Base-by-base conservation (phyloP, 1,140 invertebrate species). In the Anastatus disparis region DNA sequence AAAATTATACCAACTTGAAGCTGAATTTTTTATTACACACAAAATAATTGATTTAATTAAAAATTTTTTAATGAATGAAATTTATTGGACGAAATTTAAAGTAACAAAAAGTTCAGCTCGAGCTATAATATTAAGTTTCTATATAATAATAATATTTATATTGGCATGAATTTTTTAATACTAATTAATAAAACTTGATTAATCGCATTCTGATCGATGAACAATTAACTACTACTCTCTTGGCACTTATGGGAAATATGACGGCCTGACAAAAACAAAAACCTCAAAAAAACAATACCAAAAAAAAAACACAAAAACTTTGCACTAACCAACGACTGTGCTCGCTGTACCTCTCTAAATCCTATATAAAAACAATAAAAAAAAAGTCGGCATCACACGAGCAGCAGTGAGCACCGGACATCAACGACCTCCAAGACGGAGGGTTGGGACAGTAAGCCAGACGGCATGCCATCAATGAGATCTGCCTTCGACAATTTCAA, bases 401-500 rank as follows among this genome's bases (percentile, higher is more conserved):
- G 81, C 46, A 82, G 77, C 79, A 82, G 79, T 71, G 84, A 86
- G 76, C 82, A 86, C 69, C 85, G 82, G 75, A 86, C 85, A 26
- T 83, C 83, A 59, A 82, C 85, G 67, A 83, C 79, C 71, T 84
- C 83, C 56, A 85, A 85, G 80, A 84, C 75, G 59, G 80, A 81
- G 44, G 80, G 78, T 84, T 83, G 85, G 81, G 82, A 83, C 52
- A 71, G 29, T 22, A 40, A 44, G 22, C 71, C 80, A 75, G 75
- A 80, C 27, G 48, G 46, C 73, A 75, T 76, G 71, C 80, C 78
- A 66, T 70, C 81, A 69, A 82, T 76, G 75, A 81, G 77, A 71
- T 85, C 84, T 70, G 79, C 81, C 74, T 86, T 85, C 84, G 85
- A 86, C 82, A 78, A 71, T 75, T 86, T 85, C 76, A 85, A 84